Evolutionary conservation across 2,797 vertebrate genomes (phyloP).

Genomic region (Rhinatrema bivittatum): DNA sequence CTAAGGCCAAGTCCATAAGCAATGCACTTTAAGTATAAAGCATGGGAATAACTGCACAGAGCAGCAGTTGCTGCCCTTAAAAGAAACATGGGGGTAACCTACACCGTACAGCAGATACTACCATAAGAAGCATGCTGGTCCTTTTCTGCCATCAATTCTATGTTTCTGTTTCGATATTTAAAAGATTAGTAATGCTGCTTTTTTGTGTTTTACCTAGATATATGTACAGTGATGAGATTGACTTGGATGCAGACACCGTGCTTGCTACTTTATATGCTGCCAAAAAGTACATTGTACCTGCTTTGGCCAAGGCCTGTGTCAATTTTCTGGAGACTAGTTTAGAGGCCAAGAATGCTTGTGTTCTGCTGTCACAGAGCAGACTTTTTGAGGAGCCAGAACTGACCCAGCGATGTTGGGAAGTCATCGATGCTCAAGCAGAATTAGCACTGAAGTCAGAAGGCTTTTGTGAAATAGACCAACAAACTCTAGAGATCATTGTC

Average conservation of each 20-base stretch:
- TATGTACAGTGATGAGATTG: conserved; percentile 95
- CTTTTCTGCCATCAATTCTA: too few species aligned
- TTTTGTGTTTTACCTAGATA: conserved; percentile 60
- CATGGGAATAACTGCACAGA: too few species aligned
- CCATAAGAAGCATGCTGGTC: too few species aligned
- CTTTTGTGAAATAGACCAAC: conserved; percentile 88
- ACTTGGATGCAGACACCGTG: conserved; percentile 91
- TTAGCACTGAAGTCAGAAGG: conserved; percentile 85
- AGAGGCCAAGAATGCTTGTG: conserved; percentile 90
- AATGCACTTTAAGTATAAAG: too few species aligned
- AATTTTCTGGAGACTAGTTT: conserved; percentile 92
- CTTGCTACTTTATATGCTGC: conserved; percentile 90
- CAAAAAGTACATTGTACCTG: conserved; percentile 95
- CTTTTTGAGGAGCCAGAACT: conserved; percentile 94
- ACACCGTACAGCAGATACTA: too few species aligned
- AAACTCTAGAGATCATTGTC: conserved; percentile 85
- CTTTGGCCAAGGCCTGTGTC: conserved; percentile 88
- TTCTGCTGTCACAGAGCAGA: conserved; percentile 91
- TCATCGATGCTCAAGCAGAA: conserved; percentile 96
- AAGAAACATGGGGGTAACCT: too few species aligned
- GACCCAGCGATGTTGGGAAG: conserved; percentile 94
- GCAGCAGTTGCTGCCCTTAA: too few species aligned
- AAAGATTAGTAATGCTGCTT: too few species aligned
- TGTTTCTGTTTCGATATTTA: too few species aligned
- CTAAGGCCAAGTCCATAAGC: too few species aligned